Evolutionary conservation across 30 jellyfish, hydroid and myxozoan genomes (phyloP), one percentile per base, ranked within the genome.

Genomic region (Aurelia sp.): DNA sequence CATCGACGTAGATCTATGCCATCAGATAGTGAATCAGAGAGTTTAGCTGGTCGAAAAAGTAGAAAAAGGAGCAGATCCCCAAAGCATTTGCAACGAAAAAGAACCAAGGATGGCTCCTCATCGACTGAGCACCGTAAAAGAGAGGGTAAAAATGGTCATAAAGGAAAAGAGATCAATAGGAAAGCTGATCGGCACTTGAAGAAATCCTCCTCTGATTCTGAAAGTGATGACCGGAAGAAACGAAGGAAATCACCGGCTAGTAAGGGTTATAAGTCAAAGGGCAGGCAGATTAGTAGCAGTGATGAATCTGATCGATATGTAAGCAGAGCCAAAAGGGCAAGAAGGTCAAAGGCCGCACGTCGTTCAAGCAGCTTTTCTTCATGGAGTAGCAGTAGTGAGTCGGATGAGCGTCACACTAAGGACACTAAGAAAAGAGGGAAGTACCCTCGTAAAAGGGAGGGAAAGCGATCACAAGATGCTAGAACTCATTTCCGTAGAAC

Each of bases 221-320:
- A 21, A 59, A 59, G 33, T 1, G 69, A 21, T 59, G 33, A 59
- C 69, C 69, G 13, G 69, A 59, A 59, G 16, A 59, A 59, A 59
- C 23, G 69, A 21, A 13, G 33, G 23, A 8, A 12, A 18, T 59
- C 69, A 21, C 33, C 33, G 13, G 33, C 11, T 59, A 21, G 16
- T 12, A 59, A 6, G 16, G 69, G 0, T 18, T 59, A n/a, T 59
- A 59, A 21, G 69, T 59, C 69, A 59, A 59, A 13, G 69, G 69
- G 69, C 69, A 59, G 69, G 69, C 69, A 59, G 33, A 59, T n/a
- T 21, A 59, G 69, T 59, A 59, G 69, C 33, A 59, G 27, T 59
- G 55, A 44, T 44, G 55, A 44, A 44, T 44, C 55, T 5, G 55
- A 44, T 44, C 55, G 55, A 44, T 44, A 44, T 44, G 55, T 13